Evolutionary conservation across 2,797 vertebrate species (phyloP).

Genomic region (Nannoperca obscura): DNA sequence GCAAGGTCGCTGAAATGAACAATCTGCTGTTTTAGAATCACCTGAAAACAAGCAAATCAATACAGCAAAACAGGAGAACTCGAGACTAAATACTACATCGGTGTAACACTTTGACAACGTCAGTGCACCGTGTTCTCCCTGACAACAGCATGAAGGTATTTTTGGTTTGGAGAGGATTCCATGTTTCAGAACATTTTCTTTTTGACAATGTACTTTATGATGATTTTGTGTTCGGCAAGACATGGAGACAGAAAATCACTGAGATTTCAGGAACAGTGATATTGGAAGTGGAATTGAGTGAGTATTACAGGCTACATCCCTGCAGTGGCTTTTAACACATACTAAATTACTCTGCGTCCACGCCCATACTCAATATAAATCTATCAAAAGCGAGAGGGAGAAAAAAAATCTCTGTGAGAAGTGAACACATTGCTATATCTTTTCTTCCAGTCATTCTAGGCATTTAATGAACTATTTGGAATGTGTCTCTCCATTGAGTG

Average conservation of each 20-base stretch:
- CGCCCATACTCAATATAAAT: constrained; percentile 71
- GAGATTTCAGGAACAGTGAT: constrained; percentile 78
- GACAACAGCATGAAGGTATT: constrained; percentile 10
- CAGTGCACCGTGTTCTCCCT: constrained; percentile 24
- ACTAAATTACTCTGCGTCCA: constrained; percentile 74
- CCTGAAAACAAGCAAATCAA: constrained; percentile 11
- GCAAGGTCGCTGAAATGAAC: constrained; percentile 1
- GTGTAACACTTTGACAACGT: constrained; percentile 26
- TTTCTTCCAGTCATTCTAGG: constrained; percentile 60
- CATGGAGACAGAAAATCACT: constrained; percentile 82
- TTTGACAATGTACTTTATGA: constrained; percentile 64
- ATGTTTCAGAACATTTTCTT: constrained; percentile 37
- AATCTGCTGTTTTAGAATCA: constrained; percentile 2
- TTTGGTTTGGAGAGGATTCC: constrained; percentile 35
- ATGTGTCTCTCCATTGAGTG: constrained; percentile 33
- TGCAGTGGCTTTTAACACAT: constrained; percentile 76
- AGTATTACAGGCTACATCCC: constrained; percentile 69
- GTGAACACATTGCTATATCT: constrained; percentile 53
- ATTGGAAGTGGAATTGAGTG: constrained; percentile 77
- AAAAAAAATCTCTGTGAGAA: constrained; percentile 40
- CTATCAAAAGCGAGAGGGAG: constrained; percentile 65
- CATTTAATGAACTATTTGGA: constrained; percentile 67
- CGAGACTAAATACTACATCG: background rate
- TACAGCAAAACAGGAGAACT: constrained; percentile 9
- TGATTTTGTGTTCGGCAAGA: constrained; percentile 75